Base-by-base conservation (phyloP, 2,113 vertebrate genomes). In the Pao palembangensis region DNA sequence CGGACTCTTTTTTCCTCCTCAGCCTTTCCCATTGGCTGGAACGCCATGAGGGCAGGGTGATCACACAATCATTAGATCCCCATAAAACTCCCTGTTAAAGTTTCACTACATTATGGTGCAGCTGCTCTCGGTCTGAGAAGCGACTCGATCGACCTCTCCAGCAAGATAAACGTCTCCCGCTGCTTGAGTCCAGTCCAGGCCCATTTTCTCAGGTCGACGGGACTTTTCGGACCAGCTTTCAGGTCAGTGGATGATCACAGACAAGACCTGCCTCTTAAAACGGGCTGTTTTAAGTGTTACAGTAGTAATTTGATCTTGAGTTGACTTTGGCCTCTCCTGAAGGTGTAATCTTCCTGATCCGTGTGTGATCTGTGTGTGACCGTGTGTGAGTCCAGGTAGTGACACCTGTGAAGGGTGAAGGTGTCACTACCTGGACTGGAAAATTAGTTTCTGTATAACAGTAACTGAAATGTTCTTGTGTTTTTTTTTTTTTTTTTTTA, bases 11-110 rank as follows among this genome's bases (percentile, higher is more conserved):
- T 51, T 13, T 60, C 16, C n/a, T 31, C 47, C 19, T 19, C n/a
- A 51, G 23, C 60, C 49, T 56, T 47, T 48, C 47, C 43, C 47
- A 84, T 88, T 85, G 85, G 86, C 41, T 15, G 8, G 14, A 28
- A 41, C 0, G 0, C n/a, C 54, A 38, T 6, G 51, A 70, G 51
- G 71, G 73, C 64, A 55, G 76, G 79, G 46, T 82, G 81, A 86
- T 89, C 89, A 84, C 88, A 83, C 85, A 91, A 91, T 91, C 81
- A 91, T 88, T 91, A 91, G 83, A 85, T 88, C 51, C 51, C 88
- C 86, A 91, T 91, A 91, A 91, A 91, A 80, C 41, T 19, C 12
- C 28, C 61, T 63, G 89, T 90, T 90, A 90, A 88, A 63, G 79
- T 88, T 91, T 90, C 75, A 90, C 89, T 64, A 81, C 51, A 2